phyloP scores from a whole-genome alignment of 2,797 vertebrate species.

The Oceanodroma leucorhoa region DNA sequence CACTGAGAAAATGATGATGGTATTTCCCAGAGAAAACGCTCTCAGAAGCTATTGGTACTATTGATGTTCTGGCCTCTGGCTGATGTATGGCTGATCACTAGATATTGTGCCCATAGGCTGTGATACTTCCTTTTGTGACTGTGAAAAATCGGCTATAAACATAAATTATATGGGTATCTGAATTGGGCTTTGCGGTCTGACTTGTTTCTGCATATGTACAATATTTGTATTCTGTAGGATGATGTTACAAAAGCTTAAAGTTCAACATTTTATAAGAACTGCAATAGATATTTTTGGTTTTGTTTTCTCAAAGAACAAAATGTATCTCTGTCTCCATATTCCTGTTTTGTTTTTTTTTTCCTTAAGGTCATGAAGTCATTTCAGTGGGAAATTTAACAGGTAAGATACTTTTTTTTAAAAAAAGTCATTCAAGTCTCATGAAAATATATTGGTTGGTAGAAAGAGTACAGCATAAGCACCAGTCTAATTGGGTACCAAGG shows the following conservation, averaged over 20 bases:
- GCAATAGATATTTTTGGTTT: background rate
- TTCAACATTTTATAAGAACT: background rate
- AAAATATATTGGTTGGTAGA: background rate
- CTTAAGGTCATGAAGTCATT: background rate
- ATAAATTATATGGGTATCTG: background rate
- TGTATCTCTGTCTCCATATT: background rate
- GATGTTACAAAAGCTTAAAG: background rate
- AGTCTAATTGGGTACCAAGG: background rate
- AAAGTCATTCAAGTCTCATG: background rate
- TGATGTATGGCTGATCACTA: constrained; percentile 46
- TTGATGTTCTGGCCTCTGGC: constrained; percentile 3
- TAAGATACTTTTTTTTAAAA: background rate
- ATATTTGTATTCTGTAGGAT: background rate
- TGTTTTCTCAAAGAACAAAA: background rate
- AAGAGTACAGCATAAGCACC: background rate
- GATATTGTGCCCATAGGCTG: background rate
- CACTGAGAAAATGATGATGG: background rate
- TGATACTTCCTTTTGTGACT: background rate
- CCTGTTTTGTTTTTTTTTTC: background rate
- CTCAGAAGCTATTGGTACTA: background rate
- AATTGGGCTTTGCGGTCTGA: background rate
- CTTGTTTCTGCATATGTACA: background rate
- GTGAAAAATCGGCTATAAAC: background rate
- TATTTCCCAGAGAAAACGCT: background rate
- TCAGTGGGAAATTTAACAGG: background rate